A percentile compares a stretch with the other conserved stretches of the same genome.
Evolutionary conservation across 2,113 vertebrate genomes (phyloP).

Genomic region (Atrichornis clamosus): DNA sequence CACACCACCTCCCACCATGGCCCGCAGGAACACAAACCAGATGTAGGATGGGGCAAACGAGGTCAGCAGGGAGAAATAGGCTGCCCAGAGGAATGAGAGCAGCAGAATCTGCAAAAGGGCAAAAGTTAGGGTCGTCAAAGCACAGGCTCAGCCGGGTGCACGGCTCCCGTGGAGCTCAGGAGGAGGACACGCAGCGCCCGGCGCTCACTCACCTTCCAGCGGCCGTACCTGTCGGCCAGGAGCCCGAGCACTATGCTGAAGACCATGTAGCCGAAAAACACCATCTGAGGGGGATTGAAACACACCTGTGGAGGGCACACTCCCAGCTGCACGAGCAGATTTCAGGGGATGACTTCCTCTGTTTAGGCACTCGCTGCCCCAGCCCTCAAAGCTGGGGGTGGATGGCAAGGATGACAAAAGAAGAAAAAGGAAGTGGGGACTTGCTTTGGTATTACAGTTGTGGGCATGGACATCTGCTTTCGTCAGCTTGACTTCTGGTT

Average conservation of each 20-base stretch:
- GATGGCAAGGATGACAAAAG: background rate
- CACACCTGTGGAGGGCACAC: background rate
- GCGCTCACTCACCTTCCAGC: slow-evolving; percentile 83
- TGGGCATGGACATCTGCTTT: fast-evolving
- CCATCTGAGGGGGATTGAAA: slow-evolving; percentile 79
- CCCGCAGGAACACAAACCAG: slow-evolving; percentile 93
- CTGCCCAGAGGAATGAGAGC: slow-evolving; percentile 87
- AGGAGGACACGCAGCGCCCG: fast-evolving
- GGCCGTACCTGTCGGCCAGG: slow-evolving; percentile 87
- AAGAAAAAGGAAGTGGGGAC: background rate
- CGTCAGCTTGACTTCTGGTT: background rate
- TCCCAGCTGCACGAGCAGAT: background rate
- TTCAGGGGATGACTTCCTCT: background rate
- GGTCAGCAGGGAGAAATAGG: slow-evolving; percentile 92
- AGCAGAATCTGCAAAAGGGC: slow-evolving; percentile 79
- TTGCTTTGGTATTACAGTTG: background rate
- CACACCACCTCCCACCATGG: slow-evolving; percentile 91
- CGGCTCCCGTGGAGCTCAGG: fast-evolving
- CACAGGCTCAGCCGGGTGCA: background rate
- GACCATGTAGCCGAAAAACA: slow-evolving; percentile 94
- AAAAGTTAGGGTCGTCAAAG: background rate
- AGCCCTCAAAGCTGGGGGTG: background rate
- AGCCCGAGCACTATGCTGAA: slow-evolving; percentile 87
- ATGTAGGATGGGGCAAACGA: slow-evolving; percentile 88
- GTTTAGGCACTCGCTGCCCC: background rate